Evolutionary conservation across 2,888 invertebrate species (phyloP), one percentile per base, ranked within the genome.

Genomic region (Drosophila colorata): DNA sequence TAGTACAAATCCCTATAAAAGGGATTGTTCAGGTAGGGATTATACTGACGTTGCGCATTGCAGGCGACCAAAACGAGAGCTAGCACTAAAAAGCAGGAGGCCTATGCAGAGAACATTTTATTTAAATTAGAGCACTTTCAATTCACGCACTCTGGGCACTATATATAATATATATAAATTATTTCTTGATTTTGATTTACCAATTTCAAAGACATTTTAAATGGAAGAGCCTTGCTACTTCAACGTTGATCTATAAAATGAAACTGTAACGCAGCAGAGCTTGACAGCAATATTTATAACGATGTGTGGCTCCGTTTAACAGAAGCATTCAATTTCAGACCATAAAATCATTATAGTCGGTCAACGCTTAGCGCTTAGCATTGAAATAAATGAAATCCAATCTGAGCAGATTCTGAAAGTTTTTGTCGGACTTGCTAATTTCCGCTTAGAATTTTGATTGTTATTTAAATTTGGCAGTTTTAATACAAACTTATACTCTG

Each of bases 361-460:
- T 58, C 79, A 63, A 23, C 33, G 37, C 7, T 49, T 18, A 58
- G 25, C 55, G 41, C 33, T 51, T 23, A 57, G 13, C 69, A 64
- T 70, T 69, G 71, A n/a, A n/a, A 52, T 28, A 59, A 57, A 47
- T 69, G 43, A 73, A 74, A 74, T 69, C 47, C 59, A 74, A 74
- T 70, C 75, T 55, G 37, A 37, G 38, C 59, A 53, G 63, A 53
- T 33, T 49, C 65, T 47, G 40, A 69, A 47, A 56, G 38, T 41
- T 65, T 51, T 53, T 49, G 63, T 55, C 56, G 43, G 58, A 51
- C 57, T 78, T 57, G 66, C 47, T 79, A 88, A 76, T 88, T 87
- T 87, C 88, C 86, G 86, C 74, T 86, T 69, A 82, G 74, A 86
- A 86, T 80, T 75, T 74, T 70, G 80, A 83, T 88, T 87, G 73